These are phyloP conservation scores for Lophura nycthemera DNA, from an alignment of 2,113 vertebrate genomes.

Conservation along the genomic window DNA sequence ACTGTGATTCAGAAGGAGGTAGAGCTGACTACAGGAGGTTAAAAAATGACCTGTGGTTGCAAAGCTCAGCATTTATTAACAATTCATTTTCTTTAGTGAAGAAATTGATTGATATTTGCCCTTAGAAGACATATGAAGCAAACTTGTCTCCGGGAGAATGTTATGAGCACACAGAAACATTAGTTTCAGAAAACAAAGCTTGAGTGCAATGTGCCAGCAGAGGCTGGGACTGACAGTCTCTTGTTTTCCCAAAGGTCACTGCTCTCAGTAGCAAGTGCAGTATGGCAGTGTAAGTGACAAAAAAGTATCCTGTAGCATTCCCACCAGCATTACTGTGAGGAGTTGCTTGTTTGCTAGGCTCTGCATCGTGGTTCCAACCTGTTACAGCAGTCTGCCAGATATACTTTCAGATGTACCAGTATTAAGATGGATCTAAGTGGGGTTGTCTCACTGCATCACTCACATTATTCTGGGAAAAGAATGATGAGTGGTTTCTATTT, in stretches of 20 bases:
- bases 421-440: neutral
- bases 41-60: neutral
- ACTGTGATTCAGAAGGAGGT: neutral
- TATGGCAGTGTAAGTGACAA: neutral
- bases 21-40: neutral
- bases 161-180: neutral
- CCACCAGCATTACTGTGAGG: neutral
- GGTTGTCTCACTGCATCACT: neutral
- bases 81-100: neutral
- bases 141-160: neutral
- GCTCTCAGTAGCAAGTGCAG: neutral
- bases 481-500: conserved; percentile 4
- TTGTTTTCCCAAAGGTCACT: neutral
- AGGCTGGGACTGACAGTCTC: neutral
- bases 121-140: neutral
- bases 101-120: neutral
- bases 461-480: neutral
- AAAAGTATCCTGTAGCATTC: neutral
- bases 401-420: neutral
- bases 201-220: neutral
- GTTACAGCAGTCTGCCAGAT: neutral
- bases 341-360: accelerated
- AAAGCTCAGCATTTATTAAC: neutral
- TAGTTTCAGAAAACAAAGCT: neutral
- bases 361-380: neutral